Percentiles rank a stretch among this genome's conserved stretches.
Conservation (phyloP, 2,888 invertebrate genomes). For the Eustalomyia histrio region DNA sequence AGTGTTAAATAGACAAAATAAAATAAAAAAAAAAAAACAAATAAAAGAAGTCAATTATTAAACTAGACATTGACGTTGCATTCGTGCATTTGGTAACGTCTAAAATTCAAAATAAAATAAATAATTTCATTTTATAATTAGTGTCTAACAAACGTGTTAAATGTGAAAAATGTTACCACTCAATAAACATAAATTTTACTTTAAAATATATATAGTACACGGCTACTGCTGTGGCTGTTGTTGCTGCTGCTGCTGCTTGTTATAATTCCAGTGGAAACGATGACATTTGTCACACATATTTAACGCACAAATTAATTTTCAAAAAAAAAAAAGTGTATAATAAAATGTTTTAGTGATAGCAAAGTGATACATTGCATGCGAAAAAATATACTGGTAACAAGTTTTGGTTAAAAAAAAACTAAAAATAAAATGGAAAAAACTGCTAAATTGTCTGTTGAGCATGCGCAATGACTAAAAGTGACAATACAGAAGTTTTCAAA, state of each 20-base stretch:
- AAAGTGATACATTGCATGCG: conserved; percentile 45
- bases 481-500: conserved; percentile 31
- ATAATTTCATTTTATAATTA: conserved; percentile 27
- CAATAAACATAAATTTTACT: conserved; percentile 45
- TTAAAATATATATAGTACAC: background rate
- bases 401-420: conserved; percentile 10
- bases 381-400: conserved; percentile 25
- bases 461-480: conserved; percentile 49
- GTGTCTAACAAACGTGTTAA: conserved; percentile 20
- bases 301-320: conserved; percentile 26
- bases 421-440: background rate
- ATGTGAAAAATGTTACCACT: conserved; percentile 33
- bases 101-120: background rate
- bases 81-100: conserved; percentile 1
- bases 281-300: conserved; percentile 52
- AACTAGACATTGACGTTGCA: background rate
- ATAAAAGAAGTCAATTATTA: conserved; percentile 17
- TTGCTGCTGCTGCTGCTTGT: background rate
- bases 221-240: background rate
- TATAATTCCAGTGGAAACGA: conserved; percentile 32
- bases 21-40: too few species aligned
- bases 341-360: conserved; percentile 24
- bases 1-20: conserved; percentile 47
- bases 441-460: conserved; percentile 36
- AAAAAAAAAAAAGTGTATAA: conserved; percentile 11